A percentile compares a stretch with the other conserved stretches of the same genome.
Evolutionary conservation across 2,797 vertebrate genomes (phyloP).

Genomic region (Rachycentron canadum): DNA sequence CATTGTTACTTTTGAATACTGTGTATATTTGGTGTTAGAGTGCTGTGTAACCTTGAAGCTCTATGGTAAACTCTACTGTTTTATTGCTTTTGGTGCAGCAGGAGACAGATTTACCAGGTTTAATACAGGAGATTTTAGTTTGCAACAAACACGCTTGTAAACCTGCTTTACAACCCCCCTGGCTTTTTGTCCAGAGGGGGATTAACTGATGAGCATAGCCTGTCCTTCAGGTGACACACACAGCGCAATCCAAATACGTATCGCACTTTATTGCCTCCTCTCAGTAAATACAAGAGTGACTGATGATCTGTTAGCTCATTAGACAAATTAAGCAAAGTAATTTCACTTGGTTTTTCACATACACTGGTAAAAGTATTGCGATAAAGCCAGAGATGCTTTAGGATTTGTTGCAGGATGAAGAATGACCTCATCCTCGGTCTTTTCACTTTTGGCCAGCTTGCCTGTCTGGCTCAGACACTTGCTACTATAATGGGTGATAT

Average conservation of each 20-base stretch:
- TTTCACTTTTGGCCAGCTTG: conserved; percentile 74
- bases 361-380: conserved; percentile 44
- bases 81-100: conserved; percentile 80
- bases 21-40: conserved; percentile 44
- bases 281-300: conserved; percentile 58
- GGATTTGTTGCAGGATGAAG: conserved; percentile 74
- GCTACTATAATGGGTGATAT: conserved; percentile 78
- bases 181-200: conserved; percentile 76
- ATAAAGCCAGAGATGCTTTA: conserved; percentile 56
- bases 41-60: conserved; percentile 72
- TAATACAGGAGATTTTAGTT: conserved; percentile 80
- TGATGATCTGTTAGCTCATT: conserved; percentile 72
- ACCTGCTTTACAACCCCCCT: conserved; percentile 79
- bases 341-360: conserved; percentile 38
- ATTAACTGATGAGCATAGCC: conserved; percentile 78
- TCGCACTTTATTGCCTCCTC: conserved; percentile 67
- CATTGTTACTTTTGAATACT: conserved; percentile 65
- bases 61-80: conserved; percentile 67
- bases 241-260: conserved; percentile 65
- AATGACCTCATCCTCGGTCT: conserved; percentile 68
- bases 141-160: conserved; percentile 79
- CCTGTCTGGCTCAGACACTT: conserved; percentile 66
- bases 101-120: conserved; percentile 79
- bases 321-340: conserved; percentile 47
- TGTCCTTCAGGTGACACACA: conserved; percentile 84